Base-by-base conservation (phyloP, 2,888 invertebrate species). In the Isotomurus palustris region DNA sequence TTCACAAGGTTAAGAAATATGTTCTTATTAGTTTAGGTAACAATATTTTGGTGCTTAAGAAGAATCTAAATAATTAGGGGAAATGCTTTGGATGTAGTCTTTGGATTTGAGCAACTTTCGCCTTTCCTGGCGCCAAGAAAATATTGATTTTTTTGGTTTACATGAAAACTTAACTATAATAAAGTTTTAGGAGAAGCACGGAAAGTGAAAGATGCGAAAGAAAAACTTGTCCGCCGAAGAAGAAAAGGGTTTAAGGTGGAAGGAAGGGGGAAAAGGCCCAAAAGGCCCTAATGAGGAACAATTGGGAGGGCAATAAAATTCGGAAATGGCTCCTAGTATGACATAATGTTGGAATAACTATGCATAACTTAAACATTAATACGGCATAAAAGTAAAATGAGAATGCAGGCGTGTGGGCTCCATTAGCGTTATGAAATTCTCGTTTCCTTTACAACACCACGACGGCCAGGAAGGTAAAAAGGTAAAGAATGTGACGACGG, bases 321-420 rank as follows among this genome's bases (percentile, higher is more conserved):
- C 36, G 40, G 32, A 41, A 57, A 57, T 57, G 52, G 57, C 57
- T 48, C 38, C 36, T 22, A 40, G 53, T 51, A 41, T 53, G 58
- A 58, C 58, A 58, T 58, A 58, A 58, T 58, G 58, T 49, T 47
- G 22, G 48, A 49, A 58, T 58, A 58, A 58, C 53, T 53, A 58
- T 58, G 53, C 53, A 58, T 48, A 53, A 58, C 28, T 58, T 53
- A 53, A 53, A 47, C 53, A 53, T 49, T 58, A 58, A 58, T 53
- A 58, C 47, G 24, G 8, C 48, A 53, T 49, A 49, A 43, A 52
- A 43, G 22, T 41, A 29, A 43, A 52, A 52, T 52, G 41, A 57
- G 52, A 57, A 57, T 57, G 51, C 52, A 52, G 57, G 52, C 57
- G 52, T 57, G 57, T 57, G 57, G 45, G 57, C 45, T 53, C 52